These are phyloP conservation scores for Girardinus metallicus DNA, from an alignment of 2,797 vertebrate genomes.

Conservation along the genomic window DNA sequence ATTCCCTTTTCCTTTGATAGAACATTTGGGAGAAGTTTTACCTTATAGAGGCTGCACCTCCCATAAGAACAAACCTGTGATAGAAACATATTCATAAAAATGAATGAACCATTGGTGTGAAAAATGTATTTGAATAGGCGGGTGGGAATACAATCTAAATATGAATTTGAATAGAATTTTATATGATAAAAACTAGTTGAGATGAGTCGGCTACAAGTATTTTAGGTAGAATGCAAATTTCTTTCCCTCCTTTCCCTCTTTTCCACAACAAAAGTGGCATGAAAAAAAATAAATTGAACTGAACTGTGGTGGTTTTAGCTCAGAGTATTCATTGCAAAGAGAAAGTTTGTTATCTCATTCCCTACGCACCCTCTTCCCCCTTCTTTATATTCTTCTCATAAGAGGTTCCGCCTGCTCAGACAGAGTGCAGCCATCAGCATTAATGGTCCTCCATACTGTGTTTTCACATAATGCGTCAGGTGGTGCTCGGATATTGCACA, in stretches of 20 bases:
- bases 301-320: not conserved
- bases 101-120: not conserved
- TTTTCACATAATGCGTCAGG: slow-evolving; percentile 42
- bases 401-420: slow-evolving; percentile 16
- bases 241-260: not conserved
- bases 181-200: not conserved
- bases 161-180: not conserved
- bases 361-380: not conserved
- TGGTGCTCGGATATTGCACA: slow-evolving; percentile 56
- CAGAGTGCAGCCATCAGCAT: slow-evolving; percentile 29
- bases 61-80: not conserved
- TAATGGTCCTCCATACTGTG: slow-evolving; percentile 44
- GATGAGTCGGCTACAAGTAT: not conserved
- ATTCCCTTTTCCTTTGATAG: not conserved
- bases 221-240: not conserved
- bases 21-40: not conserved
- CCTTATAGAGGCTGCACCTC: not conserved
- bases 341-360: slow-evolving; percentile 11
- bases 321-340: not conserved
- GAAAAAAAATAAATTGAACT: not conserved
- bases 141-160: not conserved
- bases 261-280: not conserved
- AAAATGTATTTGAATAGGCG: not conserved
- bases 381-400: slow-evolving; percentile 19
- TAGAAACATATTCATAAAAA: not conserved